Evolutionary conservation across 2,113 vertebrate species (phyloP), one percentile per base, ranked within the genome.

Genomic region (Eleginops maclovinus): DNA sequence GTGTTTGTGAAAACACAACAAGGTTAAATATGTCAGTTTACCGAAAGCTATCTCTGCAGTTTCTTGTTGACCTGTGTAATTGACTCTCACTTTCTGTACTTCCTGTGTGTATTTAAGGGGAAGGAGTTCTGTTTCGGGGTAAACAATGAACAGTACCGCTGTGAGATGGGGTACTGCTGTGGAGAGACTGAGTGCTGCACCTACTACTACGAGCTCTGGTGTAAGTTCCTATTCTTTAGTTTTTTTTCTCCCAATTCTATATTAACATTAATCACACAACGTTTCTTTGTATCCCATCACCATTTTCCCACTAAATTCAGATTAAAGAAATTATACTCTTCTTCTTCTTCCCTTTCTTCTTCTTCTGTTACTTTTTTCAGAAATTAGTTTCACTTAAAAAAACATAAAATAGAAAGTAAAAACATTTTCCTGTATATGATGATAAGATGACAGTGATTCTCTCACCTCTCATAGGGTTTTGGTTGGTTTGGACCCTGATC

Each of bases 91-190:
- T 53, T 16, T 87, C 51, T 69, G 31, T 68, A 36, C 53, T 16
- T 72, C n/a, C 43, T 83, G 43, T 91, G 68, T 89, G 50, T 82
- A 9, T 85, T 92, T 16, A 75, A 96, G 95, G 95, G 89, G 8
- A 95, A 95, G 81, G 95, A 95, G 90, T 94, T 94, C 63, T 96
- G 95, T 89, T 95, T 93, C 72, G 95, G 94, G 9, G 94, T 94
- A 75, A 95, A 95, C 84, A 95, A 95, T 90, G 94, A 96, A 41
- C 93, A 95, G 79, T 95, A 95, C 81, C 92, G 91, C 72, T 96
- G 95, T 84, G 95, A 96, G 78, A 95, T 95, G 94, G 95, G 95
- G 0, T 95, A 96, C 90, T 96, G 95, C 89, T 96, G 95, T n/a
- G 95, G 95, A 13, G 94, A 95, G 81, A 95, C 94, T 0, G 94